Conservation (phyloP, 2,888 invertebrate species). For the Acronicta leporina region DNA sequence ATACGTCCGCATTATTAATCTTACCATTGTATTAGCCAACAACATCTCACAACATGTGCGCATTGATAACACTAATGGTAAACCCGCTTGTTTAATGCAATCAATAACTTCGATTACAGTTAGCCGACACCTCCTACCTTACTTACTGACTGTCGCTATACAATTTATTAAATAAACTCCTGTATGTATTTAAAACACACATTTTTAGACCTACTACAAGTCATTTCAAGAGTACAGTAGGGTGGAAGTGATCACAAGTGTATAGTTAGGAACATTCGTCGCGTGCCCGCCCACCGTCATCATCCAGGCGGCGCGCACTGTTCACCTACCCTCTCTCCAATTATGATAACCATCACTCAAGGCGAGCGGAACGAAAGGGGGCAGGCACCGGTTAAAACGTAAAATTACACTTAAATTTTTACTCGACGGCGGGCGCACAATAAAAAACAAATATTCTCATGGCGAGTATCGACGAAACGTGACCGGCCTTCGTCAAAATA, state of each 20-base stretch:
- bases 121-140: slow-evolving; percentile 75
- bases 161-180: slow-evolving; percentile 9
- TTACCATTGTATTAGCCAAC: slow-evolving; percentile 85
- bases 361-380: slow-evolving; percentile 89
- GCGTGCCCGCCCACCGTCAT: slow-evolving; percentile 78
- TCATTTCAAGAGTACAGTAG: slow-evolving; percentile 33
- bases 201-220: slow-evolving; percentile 19
- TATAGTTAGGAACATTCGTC: slow-evolving; percentile 67
- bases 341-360: slow-evolving; percentile 89
- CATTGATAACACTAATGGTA: slow-evolving; percentile 84
- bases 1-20: slow-evolving; percentile 87
- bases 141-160: slow-evolving; percentile 49
- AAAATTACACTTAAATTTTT: slow-evolving; percentile 89
- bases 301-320: slow-evolving; percentile 76
- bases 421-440: slow-evolving; percentile 84
- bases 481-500: slow-evolving; percentile 89
- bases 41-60: slow-evolving; percentile 82
- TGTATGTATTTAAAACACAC: slow-evolving; percentile 1
- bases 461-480: slow-evolving; percentile 88
- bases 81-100: slow-evolving; percentile 75
- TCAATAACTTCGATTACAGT: slow-evolving; percentile 82
- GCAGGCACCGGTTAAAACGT: slow-evolving; percentile 88
- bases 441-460: slow-evolving; percentile 90
- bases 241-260: slow-evolving; percentile 50
- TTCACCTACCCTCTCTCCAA: slow-evolving; percentile 87